phyloP scores from a whole-genome alignment of 2,797 vertebrate species.

The Pogonophryne albipinna region DNA sequence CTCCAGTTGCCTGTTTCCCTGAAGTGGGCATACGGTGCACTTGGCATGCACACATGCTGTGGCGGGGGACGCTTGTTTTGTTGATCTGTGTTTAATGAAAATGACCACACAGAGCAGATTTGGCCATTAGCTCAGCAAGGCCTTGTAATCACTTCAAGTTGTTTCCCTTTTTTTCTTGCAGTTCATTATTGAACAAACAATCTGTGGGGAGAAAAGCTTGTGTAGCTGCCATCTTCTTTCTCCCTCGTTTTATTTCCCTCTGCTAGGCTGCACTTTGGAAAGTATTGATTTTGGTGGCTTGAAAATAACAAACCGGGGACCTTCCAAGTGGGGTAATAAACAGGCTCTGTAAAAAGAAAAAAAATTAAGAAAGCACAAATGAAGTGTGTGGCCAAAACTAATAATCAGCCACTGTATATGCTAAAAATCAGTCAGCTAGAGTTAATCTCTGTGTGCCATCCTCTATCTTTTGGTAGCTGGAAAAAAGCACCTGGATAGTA shows the following conservation, averaged over 20 bases:
- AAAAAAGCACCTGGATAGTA: conserved; percentile 42
- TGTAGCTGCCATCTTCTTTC: conserved; percentile 67
- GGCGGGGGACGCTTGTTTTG: conserved; percentile 61
- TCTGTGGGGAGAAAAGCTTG: conserved; percentile 58
- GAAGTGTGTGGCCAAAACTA: conserved; percentile 65
- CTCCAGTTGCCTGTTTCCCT: conserved; percentile 32
- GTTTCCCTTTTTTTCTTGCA: conserved; percentile 72
- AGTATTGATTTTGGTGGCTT: conserved; percentile 78
- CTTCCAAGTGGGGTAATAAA: conserved; percentile 64
- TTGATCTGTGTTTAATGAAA: conserved; percentile 81
- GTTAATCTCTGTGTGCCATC: conserved; percentile 48
- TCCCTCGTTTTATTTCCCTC: conserved; percentile 67
- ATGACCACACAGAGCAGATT: conserved; percentile 67
- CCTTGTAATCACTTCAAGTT: conserved; percentile 78
- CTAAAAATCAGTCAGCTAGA: conserved; percentile 63
- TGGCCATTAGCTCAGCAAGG: conserved; percentile 78
- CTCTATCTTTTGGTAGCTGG: conserved; percentile 35
- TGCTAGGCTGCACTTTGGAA: conserved; percentile 69
- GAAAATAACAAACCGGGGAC: conserved; percentile 79
- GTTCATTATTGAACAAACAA: conserved; percentile 81
- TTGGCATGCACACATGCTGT: conserved; percentile 24
- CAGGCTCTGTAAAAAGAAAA: conserved; percentile 48
- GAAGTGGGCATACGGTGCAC: conserved; percentile 24
- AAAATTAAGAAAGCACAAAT: conserved; percentile 47
- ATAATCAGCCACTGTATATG: conserved; percentile 70